phyloP scores from a whole-genome alignment of 2,113 vertebrate species.

The Ursus arctos region DNA sequence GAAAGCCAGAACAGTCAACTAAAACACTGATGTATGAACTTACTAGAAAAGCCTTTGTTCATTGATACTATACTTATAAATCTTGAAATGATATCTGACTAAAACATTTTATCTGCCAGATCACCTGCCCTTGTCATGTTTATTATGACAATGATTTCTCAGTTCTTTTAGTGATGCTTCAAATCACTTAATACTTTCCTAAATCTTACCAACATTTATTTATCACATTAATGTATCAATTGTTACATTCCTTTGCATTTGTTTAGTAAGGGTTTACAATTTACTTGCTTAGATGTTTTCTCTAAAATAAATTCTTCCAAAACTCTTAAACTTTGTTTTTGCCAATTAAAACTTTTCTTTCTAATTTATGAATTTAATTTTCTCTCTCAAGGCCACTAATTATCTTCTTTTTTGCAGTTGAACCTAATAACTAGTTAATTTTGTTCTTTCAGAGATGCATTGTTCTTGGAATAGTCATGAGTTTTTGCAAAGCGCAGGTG shows the following conservation, averaged over 20 bases:
- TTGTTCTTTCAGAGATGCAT: slow-evolving; percentile 51
- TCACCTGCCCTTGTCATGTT: neutral
- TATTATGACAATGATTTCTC: neutral
- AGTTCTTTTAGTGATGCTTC: neutral
- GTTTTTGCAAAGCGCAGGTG: slow-evolving; percentile 76
- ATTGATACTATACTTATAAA: neutral
- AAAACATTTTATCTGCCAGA: neutral
- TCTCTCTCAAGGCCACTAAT: slow-evolving; percentile 37
- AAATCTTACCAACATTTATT: neutral
- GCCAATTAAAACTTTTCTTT: slow-evolving; percentile 47
- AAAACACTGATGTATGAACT: neutral
- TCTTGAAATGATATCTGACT: neutral
- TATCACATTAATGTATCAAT: neutral
- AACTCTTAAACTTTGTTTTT: slow-evolving; percentile 1
- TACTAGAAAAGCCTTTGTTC: neutral
- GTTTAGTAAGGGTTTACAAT: neutral
- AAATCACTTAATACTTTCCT: slow-evolving; percentile 16
- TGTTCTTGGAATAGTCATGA: slow-evolving; percentile 65
- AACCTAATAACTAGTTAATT: slow-evolving; percentile 64
- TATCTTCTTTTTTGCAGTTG: slow-evolving; percentile 59
- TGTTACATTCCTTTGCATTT: neutral
- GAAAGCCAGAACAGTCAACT: neutral
- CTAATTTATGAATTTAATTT: slow-evolving; percentile 55
- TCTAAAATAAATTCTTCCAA: slow-evolving; percentile 42
- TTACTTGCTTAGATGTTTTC: slow-evolving; percentile 52